Evolutionary conservation across 2,113 vertebrate genomes (phyloP), one percentile per base, ranked within the genome.

Genomic region (Leptobrachium ailaonicum): DNA sequence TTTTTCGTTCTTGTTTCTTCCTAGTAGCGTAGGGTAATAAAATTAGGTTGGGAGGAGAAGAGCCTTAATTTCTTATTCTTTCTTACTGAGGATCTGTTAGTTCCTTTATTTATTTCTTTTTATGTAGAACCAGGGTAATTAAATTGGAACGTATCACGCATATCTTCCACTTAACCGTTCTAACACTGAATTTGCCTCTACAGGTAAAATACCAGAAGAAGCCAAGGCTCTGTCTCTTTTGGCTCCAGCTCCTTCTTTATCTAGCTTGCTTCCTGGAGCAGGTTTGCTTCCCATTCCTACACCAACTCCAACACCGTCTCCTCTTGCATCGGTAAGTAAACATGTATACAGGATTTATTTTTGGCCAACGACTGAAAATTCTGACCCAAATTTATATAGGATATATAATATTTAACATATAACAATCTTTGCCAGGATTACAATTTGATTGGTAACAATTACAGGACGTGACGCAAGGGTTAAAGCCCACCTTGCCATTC

Each of bases 171-270:
- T 85, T 87, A 82, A 74, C 87, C 71, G 84, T 88, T 87, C 84
- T 96, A 94, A 96, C 12, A 78, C 84, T 81, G 2, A 83, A 83
- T 90, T 95, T 96, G 84, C 90, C 90, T 90, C 93, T 92, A 86
- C 94, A 99, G 97, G 97, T 92, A 99, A 97, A 92, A 99, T 98
- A 82, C 97, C 97, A 82, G 97, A 99, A 88, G 97, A 99, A 92
- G 91, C 95, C 86, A 99, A 99, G 93, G 97, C 97, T 64, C 92
- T 99, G 53, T 98, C 97, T 56, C 92, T 98, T 0, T 88, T 99
- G 93, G 96, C 96, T 1, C 97, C 97, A 82, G 93, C 91, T 84
- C 83, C 96, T 83, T 92, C 96, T 50, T 90, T 94, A 71, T 92
- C 96, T 85, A 96, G 90, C 84, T 86, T 98, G 90, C 95, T 98